These are phyloP conservation scores for Drosophila silvestris DNA, from an alignment of 2,888 invertebrate species.

Conservation along the genomic window DNA sequence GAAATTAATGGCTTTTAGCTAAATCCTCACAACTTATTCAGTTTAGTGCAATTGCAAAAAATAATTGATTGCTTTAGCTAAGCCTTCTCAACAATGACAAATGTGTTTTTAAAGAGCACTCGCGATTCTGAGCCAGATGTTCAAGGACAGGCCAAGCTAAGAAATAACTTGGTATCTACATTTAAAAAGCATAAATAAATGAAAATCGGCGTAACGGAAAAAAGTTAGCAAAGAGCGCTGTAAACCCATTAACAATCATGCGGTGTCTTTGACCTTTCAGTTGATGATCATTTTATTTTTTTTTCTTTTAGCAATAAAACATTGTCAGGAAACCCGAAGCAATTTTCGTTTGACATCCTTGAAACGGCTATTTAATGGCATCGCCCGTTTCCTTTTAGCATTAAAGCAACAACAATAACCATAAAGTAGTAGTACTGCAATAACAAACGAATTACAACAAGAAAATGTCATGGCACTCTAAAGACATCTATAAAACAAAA, in stretches of 20 bases:
- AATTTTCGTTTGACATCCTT: not conserved
- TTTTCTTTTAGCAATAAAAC: conserved; percentile 13
- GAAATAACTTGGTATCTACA: not conserved
- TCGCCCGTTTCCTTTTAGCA: conserved; percentile 32
- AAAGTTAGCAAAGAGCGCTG: conserved; percentile 35
- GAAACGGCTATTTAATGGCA: conserved; percentile 9
- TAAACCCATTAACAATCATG: conserved; percentile 67
- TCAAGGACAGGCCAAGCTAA: not conserved
- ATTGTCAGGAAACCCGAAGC: conserved; percentile 50
- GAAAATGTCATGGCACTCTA: conserved; percentile 57
- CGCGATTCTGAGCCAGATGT: not conserved
- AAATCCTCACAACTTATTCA: conserved; percentile 5
- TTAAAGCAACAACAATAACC: conserved; percentile 23
- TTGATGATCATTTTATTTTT: not conserved
- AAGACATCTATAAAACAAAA: conserved; percentile 5
- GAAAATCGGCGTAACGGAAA: conserved; percentile 12
- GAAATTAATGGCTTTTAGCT: conserved; percentile 13
- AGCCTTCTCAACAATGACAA: conserved; percentile 8
- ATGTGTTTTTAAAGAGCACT: not conserved
- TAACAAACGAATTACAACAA: conserved; percentile 72
- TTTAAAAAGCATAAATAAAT: conserved; percentile 1
- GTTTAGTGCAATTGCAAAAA: not conserved
- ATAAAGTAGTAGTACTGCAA: conserved; percentile 40
- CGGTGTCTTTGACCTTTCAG: conserved; percentile 21
- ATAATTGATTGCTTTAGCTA: conserved; percentile 18